Conservation (phyloP, 2,888 invertebrate species). For the Macropis europaea region DNA sequence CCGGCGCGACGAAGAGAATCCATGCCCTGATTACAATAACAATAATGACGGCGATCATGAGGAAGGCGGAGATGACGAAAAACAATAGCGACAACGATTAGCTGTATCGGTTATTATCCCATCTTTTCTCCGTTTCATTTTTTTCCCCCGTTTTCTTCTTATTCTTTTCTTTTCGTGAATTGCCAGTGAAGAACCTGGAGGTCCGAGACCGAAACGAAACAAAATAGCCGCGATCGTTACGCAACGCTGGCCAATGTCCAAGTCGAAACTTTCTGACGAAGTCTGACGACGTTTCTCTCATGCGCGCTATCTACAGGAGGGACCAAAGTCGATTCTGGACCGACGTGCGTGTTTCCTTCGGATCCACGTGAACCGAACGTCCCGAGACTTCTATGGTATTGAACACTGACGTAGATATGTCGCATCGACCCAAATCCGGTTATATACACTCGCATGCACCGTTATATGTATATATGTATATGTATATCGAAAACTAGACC, state of each 20-base stretch:
- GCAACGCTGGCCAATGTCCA: neutral
- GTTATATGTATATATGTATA: no score
- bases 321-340: neutral
- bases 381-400: neutral
- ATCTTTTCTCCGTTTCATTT: no score
- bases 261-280: neutral
- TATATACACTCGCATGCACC: conserved; percentile 1
- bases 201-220: conserved; percentile 3
- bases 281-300: neutral
- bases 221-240: conserved; percentile 6
- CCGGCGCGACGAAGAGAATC: conserved; percentile 38
- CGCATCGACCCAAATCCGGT: neutral
- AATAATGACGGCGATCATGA: conserved; percentile 37
- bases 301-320: neutral
- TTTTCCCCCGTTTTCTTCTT: no score
- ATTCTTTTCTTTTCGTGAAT: neutral
- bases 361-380: neutral
- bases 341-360: neutral
- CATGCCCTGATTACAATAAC: conserved; percentile 27
- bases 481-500: neutral
- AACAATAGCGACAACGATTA: conserved; percentile 32
- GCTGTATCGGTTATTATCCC: neutral
- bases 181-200: conserved; percentile 24
- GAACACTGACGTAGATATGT: neutral
- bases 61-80: conserved; percentile 38